These are phyloP conservation scores for Eupithecia pulchellata DNA, from an alignment of 2,888 invertebrate species.

Conservation along the genomic window DNA sequence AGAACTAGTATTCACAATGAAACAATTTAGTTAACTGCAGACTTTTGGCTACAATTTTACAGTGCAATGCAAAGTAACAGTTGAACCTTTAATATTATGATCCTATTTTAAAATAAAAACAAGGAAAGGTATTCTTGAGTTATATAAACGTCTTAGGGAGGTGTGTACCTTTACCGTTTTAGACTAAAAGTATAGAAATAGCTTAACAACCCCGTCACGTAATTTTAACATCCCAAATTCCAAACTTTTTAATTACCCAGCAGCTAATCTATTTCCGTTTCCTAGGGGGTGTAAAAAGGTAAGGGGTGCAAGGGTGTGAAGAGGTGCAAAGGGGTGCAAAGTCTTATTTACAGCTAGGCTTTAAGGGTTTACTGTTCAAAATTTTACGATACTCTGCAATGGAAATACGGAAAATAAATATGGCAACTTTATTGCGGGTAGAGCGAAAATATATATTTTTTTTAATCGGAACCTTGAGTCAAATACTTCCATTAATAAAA, in stretches of 20 bases:
- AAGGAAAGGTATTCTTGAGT: too few relatives aligned
- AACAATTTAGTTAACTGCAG: too few relatives aligned
- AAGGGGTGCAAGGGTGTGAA: conserved; percentile 3
- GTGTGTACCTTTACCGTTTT: too few relatives aligned
- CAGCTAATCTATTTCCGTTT: conserved; percentile 1
- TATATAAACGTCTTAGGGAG: too few relatives aligned
- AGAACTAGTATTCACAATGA: too few relatives aligned
- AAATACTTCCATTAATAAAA: too few relatives aligned
- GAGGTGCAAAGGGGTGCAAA: conserved; percentile 20
- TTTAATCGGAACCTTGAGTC: too few relatives aligned
- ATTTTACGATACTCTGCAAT: conserved; percentile 25
- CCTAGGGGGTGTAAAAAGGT: conserved; percentile 7
- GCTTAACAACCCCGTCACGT: not conserved
- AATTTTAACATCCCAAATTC: not conserved
- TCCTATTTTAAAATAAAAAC: too few relatives aligned
- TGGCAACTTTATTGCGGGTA: not conserved
- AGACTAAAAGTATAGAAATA: not conserved
- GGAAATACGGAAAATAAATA: not conserved
- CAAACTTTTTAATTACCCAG: conserved; percentile 3
- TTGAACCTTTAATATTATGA: too few relatives aligned
- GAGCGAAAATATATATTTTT: too few relatives aligned
- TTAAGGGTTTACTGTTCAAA: conserved; percentile 24
- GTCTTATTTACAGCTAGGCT: conserved; percentile 32
- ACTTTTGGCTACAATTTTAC: too few relatives aligned
- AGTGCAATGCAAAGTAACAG: too few relatives aligned